Evolutionary conservation across 2,888 invertebrate genomes (phyloP).

Genomic region (Agonopterix subpropinquella): DNA sequence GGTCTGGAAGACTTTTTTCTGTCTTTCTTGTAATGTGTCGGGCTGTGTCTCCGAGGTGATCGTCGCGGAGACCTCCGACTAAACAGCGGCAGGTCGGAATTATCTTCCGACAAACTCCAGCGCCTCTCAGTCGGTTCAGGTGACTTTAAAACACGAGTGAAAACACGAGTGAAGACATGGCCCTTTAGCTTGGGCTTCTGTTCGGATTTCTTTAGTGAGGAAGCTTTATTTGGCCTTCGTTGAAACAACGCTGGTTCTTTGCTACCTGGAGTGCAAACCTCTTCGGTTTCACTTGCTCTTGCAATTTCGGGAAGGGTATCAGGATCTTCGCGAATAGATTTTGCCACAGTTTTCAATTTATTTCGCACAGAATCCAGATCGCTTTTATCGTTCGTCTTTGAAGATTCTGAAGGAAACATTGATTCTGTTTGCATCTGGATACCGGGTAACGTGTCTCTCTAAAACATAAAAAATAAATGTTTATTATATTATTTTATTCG

Average conservation of each 20-base stretch:
- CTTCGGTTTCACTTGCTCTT: constrained; percentile 45
- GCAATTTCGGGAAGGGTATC: constrained; percentile 59
- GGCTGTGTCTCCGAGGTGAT: constrained; percentile 31
- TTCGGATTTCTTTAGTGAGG: constrained; percentile 15
- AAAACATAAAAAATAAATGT: constrained; percentile 21
- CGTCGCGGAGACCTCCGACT: constrained; percentile 42
- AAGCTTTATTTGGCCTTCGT: constrained; percentile 46
- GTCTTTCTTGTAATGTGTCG: constrained; percentile 46
- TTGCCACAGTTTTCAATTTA: constrained; percentile 48
- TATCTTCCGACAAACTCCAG: constrained; percentile 23
- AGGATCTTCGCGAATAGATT: constrained; percentile 24
- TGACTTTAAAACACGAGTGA: constrained; percentile 59
- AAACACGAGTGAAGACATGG: constrained; percentile 33
- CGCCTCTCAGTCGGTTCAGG: constrained; percentile 36
- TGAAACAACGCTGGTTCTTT: constrained; percentile 64
- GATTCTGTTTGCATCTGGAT: constrained; percentile 14
- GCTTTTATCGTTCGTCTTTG: constrained; percentile 22
- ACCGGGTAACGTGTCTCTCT: constrained; percentile 41
- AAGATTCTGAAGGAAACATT: constrained; percentile 16
- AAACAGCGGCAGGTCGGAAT: constrained; percentile 36
- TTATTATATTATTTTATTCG: too few species aligned
- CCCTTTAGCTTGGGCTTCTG: constrained; percentile 13
- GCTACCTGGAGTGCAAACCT: constrained; percentile 46
- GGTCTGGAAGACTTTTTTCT: constrained; percentile 42
- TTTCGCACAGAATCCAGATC: constrained; percentile 46